Percentiles rank a stretch among this genome's conserved stretches.
Evolutionary conservation across 2,113 vertebrate genomes (phyloP).

Genomic region (Vicugna pacos): DNA sequence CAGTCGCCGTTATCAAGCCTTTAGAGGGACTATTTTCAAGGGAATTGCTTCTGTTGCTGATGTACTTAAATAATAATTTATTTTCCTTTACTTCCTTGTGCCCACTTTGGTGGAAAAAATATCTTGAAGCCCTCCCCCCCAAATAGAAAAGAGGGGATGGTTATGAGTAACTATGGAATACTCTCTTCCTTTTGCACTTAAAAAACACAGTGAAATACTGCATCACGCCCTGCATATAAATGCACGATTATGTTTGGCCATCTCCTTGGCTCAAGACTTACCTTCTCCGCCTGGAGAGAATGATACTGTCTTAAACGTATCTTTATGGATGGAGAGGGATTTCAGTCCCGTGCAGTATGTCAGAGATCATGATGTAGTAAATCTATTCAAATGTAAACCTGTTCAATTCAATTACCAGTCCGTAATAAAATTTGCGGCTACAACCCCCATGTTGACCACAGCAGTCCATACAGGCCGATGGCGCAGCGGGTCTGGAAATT

Average conservation of each 20-base stretch:
- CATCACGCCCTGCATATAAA: slow-evolving; percentile 59
- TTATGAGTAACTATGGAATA: neutral
- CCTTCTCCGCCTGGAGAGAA: slow-evolving; percentile 57
- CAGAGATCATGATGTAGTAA: slow-evolving; percentile 88
- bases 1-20: slow-evolving; percentile 12
- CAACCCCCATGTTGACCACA: slow-evolving; percentile 87
- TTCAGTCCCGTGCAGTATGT: slow-evolving; percentile 85
- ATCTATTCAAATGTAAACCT: slow-evolving; percentile 93
- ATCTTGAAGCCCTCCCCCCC: neutral
- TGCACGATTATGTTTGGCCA: slow-evolving; percentile 41
- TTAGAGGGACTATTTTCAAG: slow-evolving; percentile 54
- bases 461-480: slow-evolving; percentile 86
- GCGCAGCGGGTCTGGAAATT: slow-evolving; percentile 88
- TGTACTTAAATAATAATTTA: slow-evolving; percentile 54
- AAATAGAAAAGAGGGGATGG: neutral
- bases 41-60: slow-evolving; percentile 40
- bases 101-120: slow-evolving; percentile 62
- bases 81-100: slow-evolving; percentile 54
- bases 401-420: slow-evolving; percentile 92
- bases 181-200: slow-evolving; percentile 54
- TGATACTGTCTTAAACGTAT: slow-evolving; percentile 78
- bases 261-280: slow-evolving; percentile 50
- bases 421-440: slow-evolving; percentile 90
- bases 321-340: slow-evolving; percentile 84
- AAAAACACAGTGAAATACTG: slow-evolving; percentile 54